Base-by-base conservation (phyloP, 2,113 vertebrate species). In the Monarcha castaneiventris region DNA sequence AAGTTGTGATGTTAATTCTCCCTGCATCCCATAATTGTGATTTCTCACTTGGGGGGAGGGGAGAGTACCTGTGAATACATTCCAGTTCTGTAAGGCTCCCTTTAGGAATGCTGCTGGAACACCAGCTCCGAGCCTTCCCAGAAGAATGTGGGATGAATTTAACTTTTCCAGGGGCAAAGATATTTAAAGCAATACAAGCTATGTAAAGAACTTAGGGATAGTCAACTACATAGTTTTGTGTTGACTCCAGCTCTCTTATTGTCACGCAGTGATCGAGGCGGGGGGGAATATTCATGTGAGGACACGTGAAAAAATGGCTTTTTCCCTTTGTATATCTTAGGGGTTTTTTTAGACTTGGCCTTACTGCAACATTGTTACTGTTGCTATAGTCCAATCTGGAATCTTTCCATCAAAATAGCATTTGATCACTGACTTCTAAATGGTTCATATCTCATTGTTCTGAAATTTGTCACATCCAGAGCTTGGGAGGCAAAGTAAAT, bases 111-210 rank as follows among this genome's bases (percentile, higher is more conserved):
- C 66, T 54, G 49, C 56, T 93, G 89, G 63, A 94, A 84, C 0
- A 0, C 54, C 62, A 79, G 77, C 84, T 71, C 84, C 9, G 20
- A 69, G 62, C 79, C 78, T 94, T 58, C 74, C 84, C 74, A 51
- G 64, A 93, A 84, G 76, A 90, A 95, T 83, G 82, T 56, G 48
- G 33, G 51, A 93, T 85, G 39, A 89, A 91, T 89, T 91, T 93
- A 93, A 87, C 69, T 94, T 94, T 91, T 94, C 73, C 84, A 33
- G 64, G 69, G 32, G 41, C 72, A 93, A 90, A 81, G 96, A 88
- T 97, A 97, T 97, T 95, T 96, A 93, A 90, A 94, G 92, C 55
- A 82, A 48, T 88, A 77, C 27, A 59, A 96, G 80, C 84, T 94
- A 93, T 94, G 89, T 88, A 55, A 92, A 84, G 87, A 87, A 84